Base-by-base conservation (phyloP, 2,888 invertebrate species). In the Drosophila nr. perissopoda region DNA sequence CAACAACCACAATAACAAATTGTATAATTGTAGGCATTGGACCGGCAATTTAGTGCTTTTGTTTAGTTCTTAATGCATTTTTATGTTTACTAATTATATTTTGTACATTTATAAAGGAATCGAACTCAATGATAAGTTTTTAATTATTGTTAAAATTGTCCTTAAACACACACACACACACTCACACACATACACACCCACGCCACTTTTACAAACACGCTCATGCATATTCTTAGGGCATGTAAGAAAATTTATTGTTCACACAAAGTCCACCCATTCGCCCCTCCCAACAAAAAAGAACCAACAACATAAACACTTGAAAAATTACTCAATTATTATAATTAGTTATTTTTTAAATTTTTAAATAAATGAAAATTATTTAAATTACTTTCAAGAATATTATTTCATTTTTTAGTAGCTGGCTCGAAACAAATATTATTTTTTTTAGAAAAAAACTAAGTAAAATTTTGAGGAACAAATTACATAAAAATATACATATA, bases 21-120 rank as follows among this genome's bases (percentile, higher is more conserved):
- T 80, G 73, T 80, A 53, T 56, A 78, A 86, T 88, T 88, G 77
- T 79, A 75, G 86, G 80, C 86, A 87, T 82, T 80, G 80, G 68
- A 76, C 78, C 88, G 73, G 81, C 81, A 85, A 83, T 77, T 79
- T 51, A 54, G 79, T 83, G 80, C 86, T 86, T 87, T 86, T 85
- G 88, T 85, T 85, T 86, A 83, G 79, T 81, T 80, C 76, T 80
- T 69, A 86, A 81, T 79, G 79, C 77, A 83, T 77, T 83, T 83
- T 85, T 69, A 85, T 88, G 84, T 88, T 85, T 85, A 86, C 86
- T 88, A 81, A 83, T 81, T 88, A 86, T 81, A 81, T 83, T 83
- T 85, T 85, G 89, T 85, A 85, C 88, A 88, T 85, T 88, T 85
- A 70, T 86, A 81, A 81, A 81, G 48, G 48, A 72, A 80, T 81